Evolutionary conservation across 1,140 invertebrate genomes (phyloP).

Genomic region (Diploscapter pachys): DNA sequence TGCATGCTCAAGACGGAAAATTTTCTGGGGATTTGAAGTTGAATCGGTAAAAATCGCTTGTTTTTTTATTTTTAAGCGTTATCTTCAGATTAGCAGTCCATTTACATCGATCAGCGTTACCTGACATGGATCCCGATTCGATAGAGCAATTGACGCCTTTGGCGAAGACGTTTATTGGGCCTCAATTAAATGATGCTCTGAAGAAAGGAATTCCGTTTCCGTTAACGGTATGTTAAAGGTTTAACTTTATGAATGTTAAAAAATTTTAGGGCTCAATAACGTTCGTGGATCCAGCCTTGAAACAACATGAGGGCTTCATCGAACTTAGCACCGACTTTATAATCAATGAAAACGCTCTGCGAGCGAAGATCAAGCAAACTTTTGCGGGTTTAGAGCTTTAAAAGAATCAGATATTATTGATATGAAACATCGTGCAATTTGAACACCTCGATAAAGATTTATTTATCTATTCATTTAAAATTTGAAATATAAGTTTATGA

Average conservation of each 20-base stretch:
- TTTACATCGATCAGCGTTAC: slow-evolving; percentile 52
- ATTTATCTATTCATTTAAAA: too few relatives aligned
- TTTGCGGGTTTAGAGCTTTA: slow-evolving; percentile 35
- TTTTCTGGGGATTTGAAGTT: slow-evolving; percentile 54
- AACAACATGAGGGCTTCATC: slow-evolving; percentile 54
- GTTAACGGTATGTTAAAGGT: slow-evolving; percentile 38
- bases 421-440: too few relatives aligned
- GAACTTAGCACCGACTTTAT: slow-evolving; percentile 53
- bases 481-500: too few relatives aligned
- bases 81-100: slow-evolving; percentile 42
- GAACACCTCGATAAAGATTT: too few relatives aligned
- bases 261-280: slow-evolving; percentile 50
- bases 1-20: slow-evolving; percentile 48
- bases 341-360: slow-evolving; percentile 43
- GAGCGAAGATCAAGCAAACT: slow-evolving; percentile 45
- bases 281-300: slow-evolving; percentile 48
- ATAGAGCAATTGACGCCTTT: slow-evolving; percentile 54
- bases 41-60: slow-evolving; percentile 33
- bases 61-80: background rate
- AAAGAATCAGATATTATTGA: too few relatives aligned
- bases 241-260: slow-evolving; percentile 13
- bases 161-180: slow-evolving; percentile 57
- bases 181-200: slow-evolving; percentile 47
- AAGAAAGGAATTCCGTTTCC: slow-evolving; percentile 57
- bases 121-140: slow-evolving; percentile 49